These are phyloP conservation scores for Nephotettix cincticeps DNA, from an alignment of 1,140 invertebrate species.

Conservation along the genomic window DNA sequence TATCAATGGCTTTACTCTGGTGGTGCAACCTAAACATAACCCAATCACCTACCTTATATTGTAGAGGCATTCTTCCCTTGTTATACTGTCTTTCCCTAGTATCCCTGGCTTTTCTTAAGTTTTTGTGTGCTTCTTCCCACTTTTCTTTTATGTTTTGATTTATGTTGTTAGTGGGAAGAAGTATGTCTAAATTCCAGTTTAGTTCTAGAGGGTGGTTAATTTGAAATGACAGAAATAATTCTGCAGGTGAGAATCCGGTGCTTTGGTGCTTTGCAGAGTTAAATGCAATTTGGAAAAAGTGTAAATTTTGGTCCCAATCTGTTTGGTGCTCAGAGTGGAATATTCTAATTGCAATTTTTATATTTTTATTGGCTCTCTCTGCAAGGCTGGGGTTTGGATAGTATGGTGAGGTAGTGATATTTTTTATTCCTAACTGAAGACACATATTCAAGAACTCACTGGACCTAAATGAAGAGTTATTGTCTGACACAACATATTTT, in stretches of 20 bases:
- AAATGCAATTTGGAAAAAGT: conserved; percentile 9
- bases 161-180: background rate
- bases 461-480: background rate
- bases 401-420: conserved; percentile 2
- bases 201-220: background rate
- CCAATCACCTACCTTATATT: conserved; percentile 15
- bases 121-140: background rate
- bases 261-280: background rate
- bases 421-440: background rate
- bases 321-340: conserved; percentile 3
- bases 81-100: background rate
- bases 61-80: background rate
- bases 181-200: background rate
- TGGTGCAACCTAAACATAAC: no score
- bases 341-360: background rate
- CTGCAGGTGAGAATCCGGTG: background rate
- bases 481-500: conserved; percentile 1
- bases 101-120: background rate
- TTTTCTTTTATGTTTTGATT: background rate
- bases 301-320: background rate
- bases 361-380: conserved; percentile 9
- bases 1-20: no score
- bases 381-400: conserved; percentile 3
- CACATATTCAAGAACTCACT: background rate
- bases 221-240: background rate